Conservation (phyloP, 2,113 vertebrate species). For the Turdus rufiventris region DNA sequence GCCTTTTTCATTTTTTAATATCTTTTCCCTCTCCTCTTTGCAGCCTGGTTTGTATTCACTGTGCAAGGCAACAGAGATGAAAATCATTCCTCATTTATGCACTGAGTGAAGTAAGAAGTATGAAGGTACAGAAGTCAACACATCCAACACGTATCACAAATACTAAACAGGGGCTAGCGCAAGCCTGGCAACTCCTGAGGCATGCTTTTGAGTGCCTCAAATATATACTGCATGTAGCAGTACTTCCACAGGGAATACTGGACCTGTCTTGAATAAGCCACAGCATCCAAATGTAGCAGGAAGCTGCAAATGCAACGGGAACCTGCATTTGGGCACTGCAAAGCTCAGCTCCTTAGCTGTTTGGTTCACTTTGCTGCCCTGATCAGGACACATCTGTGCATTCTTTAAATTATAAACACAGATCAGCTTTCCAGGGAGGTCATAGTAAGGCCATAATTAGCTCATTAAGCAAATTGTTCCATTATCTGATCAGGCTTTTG, state of each 20-base stretch:
- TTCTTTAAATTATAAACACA: neutral
- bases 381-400: neutral
- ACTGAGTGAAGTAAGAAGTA: neutral
- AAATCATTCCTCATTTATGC: neutral
- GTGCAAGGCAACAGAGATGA: neutral
- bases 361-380: neutral
- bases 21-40: neutral
- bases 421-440: neutral
- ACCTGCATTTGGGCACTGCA: neutral
- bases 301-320: neutral
- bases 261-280: neutral
- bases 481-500: conserved; percentile 8
- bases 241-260: neutral
- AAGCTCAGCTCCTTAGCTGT: neutral
- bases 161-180: neutral
- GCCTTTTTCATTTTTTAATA: neutral
- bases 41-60: neutral
- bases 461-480: conserved; percentile 50
- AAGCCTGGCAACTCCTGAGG: neutral
- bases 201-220: neutral
- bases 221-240: neutral
- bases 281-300: neutral
- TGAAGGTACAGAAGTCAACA: neutral
- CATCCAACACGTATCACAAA: neutral
- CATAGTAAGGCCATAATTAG: conserved; percentile 12